phyloP scores from a whole-genome alignment of 2,797 vertebrate genomes.

The Protonibea diacanthus region DNA sequence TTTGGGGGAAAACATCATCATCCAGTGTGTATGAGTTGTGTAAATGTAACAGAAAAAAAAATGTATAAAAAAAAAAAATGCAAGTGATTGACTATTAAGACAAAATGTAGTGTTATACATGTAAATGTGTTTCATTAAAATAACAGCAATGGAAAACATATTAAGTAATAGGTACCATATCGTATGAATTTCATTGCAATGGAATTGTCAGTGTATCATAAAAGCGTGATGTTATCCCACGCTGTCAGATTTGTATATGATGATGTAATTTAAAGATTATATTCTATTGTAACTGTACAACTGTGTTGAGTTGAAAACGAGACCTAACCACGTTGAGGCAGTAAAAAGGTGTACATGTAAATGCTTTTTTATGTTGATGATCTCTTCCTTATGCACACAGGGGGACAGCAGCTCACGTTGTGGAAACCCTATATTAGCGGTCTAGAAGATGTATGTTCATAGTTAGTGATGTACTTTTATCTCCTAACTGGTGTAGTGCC shows the following conservation, averaged over 20 bases:
- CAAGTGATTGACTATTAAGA: slow-evolving; percentile 84
- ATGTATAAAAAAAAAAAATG: slow-evolving; percentile 74
- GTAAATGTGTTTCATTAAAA: slow-evolving; percentile 87
- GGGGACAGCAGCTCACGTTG: slow-evolving; percentile 79
- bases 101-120: slow-evolving; percentile 88
- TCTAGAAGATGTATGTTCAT: slow-evolving; percentile 87
- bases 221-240: slow-evolving; percentile 84
- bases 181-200: slow-evolving; percentile 85
- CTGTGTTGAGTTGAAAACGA: slow-evolving; percentile 87
- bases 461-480: slow-evolving; percentile 88
- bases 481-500: slow-evolving; percentile 90
- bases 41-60: slow-evolving; percentile 82
- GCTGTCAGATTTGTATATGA: slow-evolving; percentile 89
- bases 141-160: slow-evolving; percentile 82
- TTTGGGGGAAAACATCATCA: slow-evolving; percentile 78
- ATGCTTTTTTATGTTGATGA: slow-evolving; percentile 86
- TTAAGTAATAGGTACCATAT: slow-evolving; percentile 83
- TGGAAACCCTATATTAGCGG: slow-evolving; percentile 82
- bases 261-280: slow-evolving; percentile 90
- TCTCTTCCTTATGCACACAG: slow-evolving; percentile 85
- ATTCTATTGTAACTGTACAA: slow-evolving; percentile 90
- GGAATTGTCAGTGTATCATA: slow-evolving; percentile 86
- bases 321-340: slow-evolving; percentile 85
- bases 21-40: slow-evolving; percentile 88
- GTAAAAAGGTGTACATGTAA: slow-evolving; percentile 87